Conservation (phyloP, 2,797 vertebrate species). For the Peromyscus melanophrys region DNA sequence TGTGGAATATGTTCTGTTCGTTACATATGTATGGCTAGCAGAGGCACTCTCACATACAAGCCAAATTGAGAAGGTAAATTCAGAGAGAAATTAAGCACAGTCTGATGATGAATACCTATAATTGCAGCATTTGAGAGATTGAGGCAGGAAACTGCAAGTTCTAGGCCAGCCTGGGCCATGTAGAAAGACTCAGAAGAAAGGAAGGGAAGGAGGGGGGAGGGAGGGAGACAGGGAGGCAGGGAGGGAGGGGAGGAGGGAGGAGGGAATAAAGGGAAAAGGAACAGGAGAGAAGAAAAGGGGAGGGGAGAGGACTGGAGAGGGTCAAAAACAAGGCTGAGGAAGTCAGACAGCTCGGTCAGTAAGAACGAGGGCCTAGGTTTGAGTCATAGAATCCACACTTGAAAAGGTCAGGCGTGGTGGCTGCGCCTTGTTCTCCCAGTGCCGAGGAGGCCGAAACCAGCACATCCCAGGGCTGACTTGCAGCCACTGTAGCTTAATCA, state of each 20-base stretch:
- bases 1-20: neutral
- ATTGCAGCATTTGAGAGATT: neutral
- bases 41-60: neutral
- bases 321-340: neutral
- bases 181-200: neutral
- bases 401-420: neutral
- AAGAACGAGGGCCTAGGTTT: neutral
- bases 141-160: neutral
- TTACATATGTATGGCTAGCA: neutral
- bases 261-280: no score
- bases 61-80: neutral
- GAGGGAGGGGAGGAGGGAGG: no score
- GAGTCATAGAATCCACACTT: neutral
- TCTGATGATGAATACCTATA: neutral
- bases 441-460: neutral
- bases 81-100: neutral
- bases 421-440: neutral
- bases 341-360: neutral
- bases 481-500: neutral
- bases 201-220: no score
- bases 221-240: accelerated
- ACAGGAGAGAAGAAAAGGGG: accelerated
- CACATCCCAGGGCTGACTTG: neutral
- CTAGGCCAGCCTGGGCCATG: neutral
- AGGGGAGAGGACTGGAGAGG: neutral